These are phyloP conservation scores for Planococcus citri DNA, from an alignment of 1,140 invertebrate species.

Conservation along the genomic window DNA sequence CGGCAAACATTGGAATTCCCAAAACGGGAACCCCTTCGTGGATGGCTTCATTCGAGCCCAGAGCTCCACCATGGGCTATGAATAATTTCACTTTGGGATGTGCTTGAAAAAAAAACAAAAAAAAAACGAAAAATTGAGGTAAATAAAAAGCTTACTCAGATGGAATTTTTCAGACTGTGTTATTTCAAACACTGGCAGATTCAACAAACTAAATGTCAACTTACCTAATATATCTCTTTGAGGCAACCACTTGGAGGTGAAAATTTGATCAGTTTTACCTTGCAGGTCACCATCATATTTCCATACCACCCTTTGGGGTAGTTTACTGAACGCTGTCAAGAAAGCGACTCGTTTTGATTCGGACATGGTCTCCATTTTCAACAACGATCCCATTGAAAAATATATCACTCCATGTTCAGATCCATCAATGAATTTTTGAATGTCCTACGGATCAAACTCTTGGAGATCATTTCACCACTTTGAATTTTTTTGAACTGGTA, in stretches of 20 bases:
- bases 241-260: slow-evolving; percentile 50
- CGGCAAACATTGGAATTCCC: slow-evolving; percentile 45
- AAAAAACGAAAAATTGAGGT: background rate
- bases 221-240: slow-evolving; percentile 51
- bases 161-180: too few relatives aligned
- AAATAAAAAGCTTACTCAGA: too few relatives aligned
- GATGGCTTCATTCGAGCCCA: slow-evolving; percentile 45
- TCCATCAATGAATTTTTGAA: background rate
- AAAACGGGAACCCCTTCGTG: slow-evolving; percentile 44
- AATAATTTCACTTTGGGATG: slow-evolving; percentile 42
- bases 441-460: too few relatives aligned
- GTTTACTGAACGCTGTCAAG: background rate
- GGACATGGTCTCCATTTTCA: background rate
- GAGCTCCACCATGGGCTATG: slow-evolving; percentile 47
- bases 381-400: background rate
- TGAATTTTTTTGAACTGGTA: too few relatives aligned
- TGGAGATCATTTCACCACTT: too few relatives aligned
- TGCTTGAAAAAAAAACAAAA: slow-evolving; percentile 27
- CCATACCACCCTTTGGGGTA: slow-evolving; percentile 43
- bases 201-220: too few relatives aligned
- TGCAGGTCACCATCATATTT: slow-evolving; percentile 52
- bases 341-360: background rate
- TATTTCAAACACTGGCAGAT: too few relatives aligned
- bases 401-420: slow-evolving; percentile 1
- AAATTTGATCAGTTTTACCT: slow-evolving; percentile 45